phyloP scores from a whole-genome alignment of 2,113 vertebrate genomes.

The Urocolius indicus region DNA sequence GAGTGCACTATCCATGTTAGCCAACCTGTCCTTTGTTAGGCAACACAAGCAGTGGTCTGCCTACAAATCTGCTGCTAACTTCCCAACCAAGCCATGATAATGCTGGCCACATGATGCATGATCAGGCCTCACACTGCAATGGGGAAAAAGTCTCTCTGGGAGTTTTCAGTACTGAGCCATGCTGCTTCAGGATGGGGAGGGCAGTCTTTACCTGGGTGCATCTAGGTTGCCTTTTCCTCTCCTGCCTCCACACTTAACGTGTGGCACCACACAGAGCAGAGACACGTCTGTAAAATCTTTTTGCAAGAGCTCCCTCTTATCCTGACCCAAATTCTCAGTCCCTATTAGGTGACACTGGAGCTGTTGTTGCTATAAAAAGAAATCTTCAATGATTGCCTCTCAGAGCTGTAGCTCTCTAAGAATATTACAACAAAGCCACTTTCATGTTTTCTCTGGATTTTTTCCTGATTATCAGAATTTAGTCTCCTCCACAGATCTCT shows the following conservation, averaged over 20 bases:
- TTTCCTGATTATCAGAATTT: not conserved
- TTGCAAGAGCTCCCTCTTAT: not conserved
- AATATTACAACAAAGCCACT: not conserved
- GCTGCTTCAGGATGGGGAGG: not conserved
- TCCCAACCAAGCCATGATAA: rapidly evolving
- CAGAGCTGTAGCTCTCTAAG: not conserved
- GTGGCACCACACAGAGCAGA: rapidly evolving
- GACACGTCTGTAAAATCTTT: not conserved
- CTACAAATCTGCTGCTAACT: not conserved
- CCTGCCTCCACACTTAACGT: not conserved
- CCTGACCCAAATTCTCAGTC: conserved; percentile 20
- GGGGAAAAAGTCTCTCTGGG: not conserved
- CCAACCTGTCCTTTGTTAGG: not conserved
- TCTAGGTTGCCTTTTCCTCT: not conserved
- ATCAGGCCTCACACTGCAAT: rapidly evolving
- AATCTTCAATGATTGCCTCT: not conserved
- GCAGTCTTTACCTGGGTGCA: rapidly evolving
- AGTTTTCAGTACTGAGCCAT: not conserved
- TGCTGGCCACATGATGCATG: rapidly evolving
- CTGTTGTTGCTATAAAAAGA: conserved; percentile 7
- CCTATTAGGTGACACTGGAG: not conserved
- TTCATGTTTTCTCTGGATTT: not conserved
- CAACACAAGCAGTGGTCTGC: not conserved
- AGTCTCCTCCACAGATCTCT: not conserved
- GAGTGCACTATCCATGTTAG: rapidly evolving